Percentiles rank a stretch among this genome's conserved stretches.
phyloP scores from a whole-genome alignment of 2,797 vertebrate species.

The Glyptemys insculpta region DNA sequence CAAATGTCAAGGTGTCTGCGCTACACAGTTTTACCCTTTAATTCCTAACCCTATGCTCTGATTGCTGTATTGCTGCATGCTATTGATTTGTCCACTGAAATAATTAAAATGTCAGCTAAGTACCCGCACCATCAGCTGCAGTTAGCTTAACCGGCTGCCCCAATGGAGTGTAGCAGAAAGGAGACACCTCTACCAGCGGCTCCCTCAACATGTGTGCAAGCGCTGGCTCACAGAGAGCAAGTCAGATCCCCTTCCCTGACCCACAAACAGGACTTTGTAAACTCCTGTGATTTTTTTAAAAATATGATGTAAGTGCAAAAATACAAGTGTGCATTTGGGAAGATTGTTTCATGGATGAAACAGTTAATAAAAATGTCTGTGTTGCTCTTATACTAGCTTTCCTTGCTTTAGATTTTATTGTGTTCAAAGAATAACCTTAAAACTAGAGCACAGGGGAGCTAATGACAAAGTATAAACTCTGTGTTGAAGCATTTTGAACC shows the following conservation, averaged over 20 bases:
- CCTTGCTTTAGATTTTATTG: conserved; percentile 21
- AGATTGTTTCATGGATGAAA: conserved; percentile 33
- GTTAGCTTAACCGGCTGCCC: neutral
- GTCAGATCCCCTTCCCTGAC: neutral
- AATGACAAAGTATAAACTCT: conserved; percentile 6
- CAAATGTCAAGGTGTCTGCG: neutral
- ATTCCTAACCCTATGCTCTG: neutral
- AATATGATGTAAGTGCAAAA: neutral
- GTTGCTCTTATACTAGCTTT: conserved; percentile 2
- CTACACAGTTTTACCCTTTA: neutral
- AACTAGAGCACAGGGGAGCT: neutral
- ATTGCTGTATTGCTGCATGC: neutral
- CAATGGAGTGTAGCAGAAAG: neutral
- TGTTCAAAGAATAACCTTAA: conserved; percentile 54
- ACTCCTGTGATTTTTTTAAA: conserved; percentile 9
- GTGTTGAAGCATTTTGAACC: conserved; percentile 2
- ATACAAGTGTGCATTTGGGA: conserved; percentile 3
- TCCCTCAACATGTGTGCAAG: neutral
- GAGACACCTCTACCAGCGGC: neutral
- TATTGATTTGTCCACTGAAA: conserved; percentile 26
- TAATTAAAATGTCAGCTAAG: neutral
- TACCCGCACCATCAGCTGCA: neutral
- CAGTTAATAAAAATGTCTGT: conserved; percentile 48
- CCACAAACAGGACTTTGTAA: neutral
- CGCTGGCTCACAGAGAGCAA: neutral